These are phyloP conservation scores for Drosophila silvestris DNA, from an alignment of 2,888 invertebrate species.

Conservation along the genomic window DNA sequence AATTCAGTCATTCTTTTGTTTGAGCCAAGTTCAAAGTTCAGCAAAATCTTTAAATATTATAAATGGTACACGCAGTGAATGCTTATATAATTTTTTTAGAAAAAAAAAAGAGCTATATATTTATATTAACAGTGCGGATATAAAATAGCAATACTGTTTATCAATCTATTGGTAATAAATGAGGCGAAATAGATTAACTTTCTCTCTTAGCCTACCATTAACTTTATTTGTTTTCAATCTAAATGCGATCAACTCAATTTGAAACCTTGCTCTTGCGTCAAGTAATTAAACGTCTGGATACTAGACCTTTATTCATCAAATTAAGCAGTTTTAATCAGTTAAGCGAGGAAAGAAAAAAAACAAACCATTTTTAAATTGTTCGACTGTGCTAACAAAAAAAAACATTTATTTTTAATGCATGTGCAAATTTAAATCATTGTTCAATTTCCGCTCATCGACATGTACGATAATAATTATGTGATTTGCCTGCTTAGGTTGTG, in stretches of 20 bases:
- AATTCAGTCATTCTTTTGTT: slow-evolving; percentile 33
- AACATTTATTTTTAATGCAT: slow-evolving; percentile 36
- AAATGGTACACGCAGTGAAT: background rate
- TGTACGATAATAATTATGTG: slow-evolving; percentile 5
- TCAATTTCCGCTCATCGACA: slow-evolving; percentile 42
- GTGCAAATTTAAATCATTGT: slow-evolving; percentile 39
- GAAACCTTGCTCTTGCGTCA: background rate
- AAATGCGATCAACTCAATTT: background rate
- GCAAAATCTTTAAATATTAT: background rate
- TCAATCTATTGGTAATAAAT: background rate
- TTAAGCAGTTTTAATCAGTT: background rate
- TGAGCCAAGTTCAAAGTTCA: slow-evolving; percentile 55
- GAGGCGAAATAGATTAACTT: background rate
- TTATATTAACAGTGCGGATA: background rate
- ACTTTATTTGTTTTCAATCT: background rate
- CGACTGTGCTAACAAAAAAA: slow-evolving; percentile 7
- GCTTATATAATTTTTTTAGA: background rate
- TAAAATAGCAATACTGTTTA: background rate
- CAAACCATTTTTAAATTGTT: background rate
- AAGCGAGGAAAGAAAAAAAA: background rate
- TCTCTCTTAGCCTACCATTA: background rate
- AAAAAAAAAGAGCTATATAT: background rate
- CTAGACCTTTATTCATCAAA: background rate
- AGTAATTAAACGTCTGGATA: background rate
- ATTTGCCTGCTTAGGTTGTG: slow-evolving; percentile 15